Percentiles rank a stretch among this genome's conserved stretches.
Conservation (phyloP, 2,888 invertebrate genomes). For the Toxonevra muliebris region DNA sequence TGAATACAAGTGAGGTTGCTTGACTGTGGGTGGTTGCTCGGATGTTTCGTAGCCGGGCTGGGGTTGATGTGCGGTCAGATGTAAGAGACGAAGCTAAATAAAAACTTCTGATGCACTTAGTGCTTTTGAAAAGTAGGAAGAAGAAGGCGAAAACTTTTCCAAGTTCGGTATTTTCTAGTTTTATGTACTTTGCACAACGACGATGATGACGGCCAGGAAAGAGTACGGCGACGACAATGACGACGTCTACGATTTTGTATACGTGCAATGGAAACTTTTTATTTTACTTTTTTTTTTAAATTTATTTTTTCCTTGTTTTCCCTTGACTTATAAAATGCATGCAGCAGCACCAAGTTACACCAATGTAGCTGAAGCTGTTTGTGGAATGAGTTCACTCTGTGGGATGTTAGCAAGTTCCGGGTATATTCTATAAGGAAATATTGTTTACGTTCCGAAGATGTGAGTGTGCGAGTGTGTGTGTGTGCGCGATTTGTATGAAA, state of each 20-base stretch:
- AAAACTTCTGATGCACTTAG: slow-evolving; percentile 24
- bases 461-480: neutral
- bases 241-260: neutral
- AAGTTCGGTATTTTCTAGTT: slow-evolving; percentile 27
- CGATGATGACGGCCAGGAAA: neutral
- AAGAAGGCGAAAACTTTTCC: slow-evolving; percentile 7
- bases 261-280: slow-evolving; percentile 24
- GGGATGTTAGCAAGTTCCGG: neutral
- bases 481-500: neutral
- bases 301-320: too few relatives aligned
- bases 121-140: slow-evolving; percentile 20
- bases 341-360: neutral
- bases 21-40: neutral
- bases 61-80: neutral
- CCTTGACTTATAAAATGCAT: neutral
- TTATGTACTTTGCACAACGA: neutral
- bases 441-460: slow-evolving; percentile 15
- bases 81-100: neutral
- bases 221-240: neutral
- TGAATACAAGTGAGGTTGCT: neutral
- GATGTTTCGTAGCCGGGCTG: neutral
- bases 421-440: slow-evolving; percentile 3
- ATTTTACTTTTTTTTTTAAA: neutral
- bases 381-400: neutral
- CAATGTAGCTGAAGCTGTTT: neutral